Evolutionary conservation across 2,797 vertebrate species (phyloP).

Genomic region (Denticeps clupeoides): DNA sequence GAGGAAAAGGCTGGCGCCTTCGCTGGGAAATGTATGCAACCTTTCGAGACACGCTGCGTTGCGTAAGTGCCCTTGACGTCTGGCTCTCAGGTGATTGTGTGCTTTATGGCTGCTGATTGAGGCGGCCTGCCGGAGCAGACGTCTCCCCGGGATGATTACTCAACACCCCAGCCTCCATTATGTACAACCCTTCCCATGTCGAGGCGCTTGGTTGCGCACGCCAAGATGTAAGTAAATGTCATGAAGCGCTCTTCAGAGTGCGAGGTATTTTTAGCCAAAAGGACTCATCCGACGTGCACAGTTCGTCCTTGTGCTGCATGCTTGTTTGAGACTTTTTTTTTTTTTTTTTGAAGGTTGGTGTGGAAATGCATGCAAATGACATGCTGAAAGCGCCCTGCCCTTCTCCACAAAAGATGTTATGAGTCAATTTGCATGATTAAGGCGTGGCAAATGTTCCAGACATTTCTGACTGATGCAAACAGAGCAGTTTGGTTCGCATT

Average conservation of each 20-base stretch:
- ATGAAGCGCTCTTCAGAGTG: neutral
- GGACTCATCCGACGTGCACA: neutral
- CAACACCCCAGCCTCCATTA: constrained; percentile 3
- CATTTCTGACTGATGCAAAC: constrained; percentile 12
- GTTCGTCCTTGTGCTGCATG: neutral
- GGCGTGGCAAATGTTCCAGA: constrained; percentile 7
- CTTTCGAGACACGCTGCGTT: constrained; percentile 17
- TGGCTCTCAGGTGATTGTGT: constrained; percentile 20
- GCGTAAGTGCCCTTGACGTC: constrained; percentile 27
- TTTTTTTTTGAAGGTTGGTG: neutral
- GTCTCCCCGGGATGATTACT: constrained; percentile 15
- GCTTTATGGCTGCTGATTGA: constrained; percentile 32
- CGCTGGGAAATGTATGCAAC: constrained; percentile 7
- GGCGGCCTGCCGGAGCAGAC: constrained; percentile 16
- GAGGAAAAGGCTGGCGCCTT: constrained; percentile 25
- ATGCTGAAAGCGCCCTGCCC: constrained; percentile 11
- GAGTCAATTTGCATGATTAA: constrained; percentile 30
- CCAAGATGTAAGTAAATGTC: constrained; percentile 3
- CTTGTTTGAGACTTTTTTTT: constrained; percentile 4
- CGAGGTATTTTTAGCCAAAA: constrained; percentile 1
- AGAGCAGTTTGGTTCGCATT: too few relatives aligned
- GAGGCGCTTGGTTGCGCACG: neutral
- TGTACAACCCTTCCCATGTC: neutral
- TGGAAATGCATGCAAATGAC: constrained; percentile 29
- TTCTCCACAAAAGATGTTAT: constrained; percentile 16